Evolutionary conservation across 1,140 invertebrate species (phyloP).

Genomic region (Globodera ellingtonae): DNA sequence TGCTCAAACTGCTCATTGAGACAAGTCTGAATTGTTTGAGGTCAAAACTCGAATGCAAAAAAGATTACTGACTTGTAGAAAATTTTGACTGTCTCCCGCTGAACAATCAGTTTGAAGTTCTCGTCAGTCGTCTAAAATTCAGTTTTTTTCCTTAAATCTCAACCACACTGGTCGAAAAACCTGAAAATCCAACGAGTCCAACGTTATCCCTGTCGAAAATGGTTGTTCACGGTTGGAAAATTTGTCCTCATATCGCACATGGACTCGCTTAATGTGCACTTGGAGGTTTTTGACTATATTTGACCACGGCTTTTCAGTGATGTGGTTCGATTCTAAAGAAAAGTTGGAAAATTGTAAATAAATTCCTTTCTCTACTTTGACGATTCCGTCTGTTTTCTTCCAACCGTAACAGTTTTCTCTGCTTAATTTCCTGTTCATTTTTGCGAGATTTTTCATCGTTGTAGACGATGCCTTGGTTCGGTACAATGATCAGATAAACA

Average conservation of each 20-base stretch:
- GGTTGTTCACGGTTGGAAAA: constrained; percentile 77
- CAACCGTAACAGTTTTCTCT: constrained; percentile 74
- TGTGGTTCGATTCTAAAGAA: constrained; percentile 70
- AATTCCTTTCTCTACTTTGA: constrained; percentile 74
- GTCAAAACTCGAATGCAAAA: neutral
- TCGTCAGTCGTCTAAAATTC: constrained; percentile 77
- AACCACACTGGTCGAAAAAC: constrained; percentile 11
- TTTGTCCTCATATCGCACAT: constrained; percentile 91
- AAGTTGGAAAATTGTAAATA: constrained; percentile 62
- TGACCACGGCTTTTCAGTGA: constrained; percentile 90
- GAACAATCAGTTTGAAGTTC: constrained; percentile 77
- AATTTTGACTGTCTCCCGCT: constrained; percentile 73
- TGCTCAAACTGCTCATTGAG: constrained; percentile 79
- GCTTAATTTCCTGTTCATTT: constrained; percentile 78
- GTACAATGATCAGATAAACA: constrained; percentile 80
- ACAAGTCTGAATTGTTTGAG: constrained; percentile 65
- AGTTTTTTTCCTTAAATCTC: too few species aligned
- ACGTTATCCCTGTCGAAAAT: constrained; percentile 85
- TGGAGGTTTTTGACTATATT: constrained; percentile 97
- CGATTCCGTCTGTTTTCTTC: constrained; percentile 79
- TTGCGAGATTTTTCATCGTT: constrained; percentile 85
- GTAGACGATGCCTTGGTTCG: constrained; percentile 81
- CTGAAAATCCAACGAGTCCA: constrained; percentile 69
- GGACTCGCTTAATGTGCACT: constrained; percentile 86
- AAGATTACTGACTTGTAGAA: constrained; percentile 53